phyloP scores from a whole-genome alignment of 2,888 invertebrate genomes.

The Megastigmus dorsalis region DNA sequence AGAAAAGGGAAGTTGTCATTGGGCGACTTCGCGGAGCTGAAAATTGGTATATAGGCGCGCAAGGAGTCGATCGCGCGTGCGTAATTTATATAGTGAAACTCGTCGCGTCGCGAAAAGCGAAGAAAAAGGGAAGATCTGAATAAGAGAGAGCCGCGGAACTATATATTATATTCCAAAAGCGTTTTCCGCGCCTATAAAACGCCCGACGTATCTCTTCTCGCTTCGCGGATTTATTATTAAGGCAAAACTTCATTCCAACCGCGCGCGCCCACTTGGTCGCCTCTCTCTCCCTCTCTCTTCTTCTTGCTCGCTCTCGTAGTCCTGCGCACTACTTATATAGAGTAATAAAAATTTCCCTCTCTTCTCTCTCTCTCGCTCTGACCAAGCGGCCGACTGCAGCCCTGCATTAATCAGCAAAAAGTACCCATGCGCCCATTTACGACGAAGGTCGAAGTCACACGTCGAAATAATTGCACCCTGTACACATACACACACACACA shows the following conservation, averaged over 20 bases:
- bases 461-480: slow-evolving; percentile 25
- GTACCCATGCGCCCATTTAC: slow-evolving; percentile 12
- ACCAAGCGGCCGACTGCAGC: no score
- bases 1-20: neutral
- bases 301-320: no score
- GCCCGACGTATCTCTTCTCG: slow-evolving; percentile 13
- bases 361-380: no score
- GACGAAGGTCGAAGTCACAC: slow-evolving; percentile 37
- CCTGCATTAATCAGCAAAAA: slow-evolving; percentile 43
- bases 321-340: no score
- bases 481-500: no score
- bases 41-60: no score
- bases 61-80: neutral
- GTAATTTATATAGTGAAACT: no score
- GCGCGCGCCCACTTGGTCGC: slow-evolving; percentile 5
- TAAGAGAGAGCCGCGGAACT: no score
- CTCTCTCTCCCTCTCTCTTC: no score
- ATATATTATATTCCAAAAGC: slow-evolving; percentile 16
- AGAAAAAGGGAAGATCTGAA: neutral
- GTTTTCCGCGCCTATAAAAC: slow-evolving; percentile 20
- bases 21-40: no score
- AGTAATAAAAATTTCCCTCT: neutral
- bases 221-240: slow-evolving; percentile 35
- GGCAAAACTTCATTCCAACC: slow-evolving; percentile 31
- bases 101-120: neutral